Percentiles rank a stretch among this genome's conserved stretches.
Conservation (phyloP, 2,797 vertebrate genomes). For the Acanthiza pusilla region DNA sequence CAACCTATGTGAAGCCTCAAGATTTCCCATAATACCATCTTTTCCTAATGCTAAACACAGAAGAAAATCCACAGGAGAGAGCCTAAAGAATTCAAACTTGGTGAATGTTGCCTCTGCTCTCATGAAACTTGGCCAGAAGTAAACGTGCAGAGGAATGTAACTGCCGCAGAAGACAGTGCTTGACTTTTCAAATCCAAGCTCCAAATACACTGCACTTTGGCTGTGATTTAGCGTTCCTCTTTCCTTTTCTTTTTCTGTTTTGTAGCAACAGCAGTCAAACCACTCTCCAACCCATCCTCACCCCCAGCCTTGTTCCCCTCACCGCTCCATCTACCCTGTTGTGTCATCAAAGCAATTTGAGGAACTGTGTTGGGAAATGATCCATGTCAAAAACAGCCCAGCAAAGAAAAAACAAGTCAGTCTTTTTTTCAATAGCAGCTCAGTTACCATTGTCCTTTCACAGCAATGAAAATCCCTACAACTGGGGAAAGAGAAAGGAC, state of each 20-base stretch:
- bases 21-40: not conserved
- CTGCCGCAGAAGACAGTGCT: not conserved
- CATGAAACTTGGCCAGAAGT: slow-evolving; percentile 40
- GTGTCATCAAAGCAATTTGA: not conserved
- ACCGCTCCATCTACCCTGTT: not conserved
- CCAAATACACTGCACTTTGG: not conserved
- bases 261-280: not conserved
- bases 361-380: not conserved
- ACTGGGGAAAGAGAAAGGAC: not conserved
- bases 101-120: not conserved
- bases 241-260: not conserved
- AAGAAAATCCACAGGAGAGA: not conserved
- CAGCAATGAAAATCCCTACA: not conserved
- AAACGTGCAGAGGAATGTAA: not conserved
- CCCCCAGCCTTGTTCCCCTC: not conserved
- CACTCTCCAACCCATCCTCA: not conserved
- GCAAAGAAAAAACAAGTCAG: not conserved
- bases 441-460: slow-evolving; percentile 12
- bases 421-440: not conserved
- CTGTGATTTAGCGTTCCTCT: not conserved
- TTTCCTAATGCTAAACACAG: not conserved
- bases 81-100: slow-evolving; percentile 1
- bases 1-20: not conserved
- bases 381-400: not conserved
- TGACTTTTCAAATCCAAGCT: slow-evolving; percentile 29